Percentiles rank a stretch among this genome's conserved stretches.
Evolutionary conservation across 2,888 invertebrate genomes (phyloP).

Genomic region (Limenitis camilla): DNA sequence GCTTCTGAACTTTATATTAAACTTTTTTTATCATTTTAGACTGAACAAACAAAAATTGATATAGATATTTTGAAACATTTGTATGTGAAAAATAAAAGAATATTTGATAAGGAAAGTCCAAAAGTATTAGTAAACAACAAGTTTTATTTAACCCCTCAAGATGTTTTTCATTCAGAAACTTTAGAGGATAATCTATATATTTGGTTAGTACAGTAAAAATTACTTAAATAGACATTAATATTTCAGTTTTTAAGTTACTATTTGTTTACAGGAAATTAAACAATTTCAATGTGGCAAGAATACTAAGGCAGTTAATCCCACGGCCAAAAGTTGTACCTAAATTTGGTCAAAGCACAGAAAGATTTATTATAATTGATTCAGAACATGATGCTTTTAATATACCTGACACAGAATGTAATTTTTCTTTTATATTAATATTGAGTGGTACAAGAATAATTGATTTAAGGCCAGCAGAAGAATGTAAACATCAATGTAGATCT

Average conservation of each 20-base stretch:
- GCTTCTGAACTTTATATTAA: background rate
- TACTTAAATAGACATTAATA: background rate
- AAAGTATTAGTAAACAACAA: conserved; percentile 66
- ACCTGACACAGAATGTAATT: conserved; percentile 88
- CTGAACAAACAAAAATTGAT: conserved; percentile 72
- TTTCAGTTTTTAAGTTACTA: background rate
- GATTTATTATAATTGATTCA: conserved; percentile 84
- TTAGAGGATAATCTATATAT: conserved; percentile 41
- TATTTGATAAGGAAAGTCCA: conserved; percentile 78
- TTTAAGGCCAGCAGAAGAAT: conserved; percentile 85
- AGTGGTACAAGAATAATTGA: conserved; percentile 82
- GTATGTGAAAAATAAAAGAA: conserved; percentile 73
- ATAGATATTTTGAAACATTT: conserved; percentile 71
- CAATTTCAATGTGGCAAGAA: conserved; percentile 81
- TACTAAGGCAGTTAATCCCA: conserved; percentile 81
- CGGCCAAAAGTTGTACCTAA: conserved; percentile 81
- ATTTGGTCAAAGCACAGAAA: conserved; percentile 85
- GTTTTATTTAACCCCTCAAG: conserved; percentile 50
- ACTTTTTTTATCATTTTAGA: conserved; percentile 55
- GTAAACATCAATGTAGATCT: conserved; percentile 80
- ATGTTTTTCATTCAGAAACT: conserved; percentile 36
- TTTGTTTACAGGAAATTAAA: conserved; percentile 81
- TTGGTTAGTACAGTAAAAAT: conserved; percentile 38
- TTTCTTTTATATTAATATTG: conserved; percentile 83
- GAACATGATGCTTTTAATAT: conserved; percentile 78